Percentiles rank a stretch among this genome's conserved stretches.
These are phyloP conservation scores for Aplochiton taeniatus DNA, from an alignment of 2,797 vertebrate species.

Conservation along the genomic window DNA sequence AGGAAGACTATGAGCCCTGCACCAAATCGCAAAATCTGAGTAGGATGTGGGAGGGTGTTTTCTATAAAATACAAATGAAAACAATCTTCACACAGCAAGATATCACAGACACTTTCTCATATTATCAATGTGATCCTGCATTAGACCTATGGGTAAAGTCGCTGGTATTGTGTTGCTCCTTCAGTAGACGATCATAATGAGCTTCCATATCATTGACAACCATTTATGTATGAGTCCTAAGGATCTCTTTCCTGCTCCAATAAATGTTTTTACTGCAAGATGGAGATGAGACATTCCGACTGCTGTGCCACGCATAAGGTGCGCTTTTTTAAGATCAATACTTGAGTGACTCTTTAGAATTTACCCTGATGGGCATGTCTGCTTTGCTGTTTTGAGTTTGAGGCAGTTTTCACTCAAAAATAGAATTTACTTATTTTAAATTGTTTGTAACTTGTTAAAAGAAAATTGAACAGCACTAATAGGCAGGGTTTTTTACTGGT, in stretches of 20 bases:
- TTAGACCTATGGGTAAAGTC: too few species aligned
- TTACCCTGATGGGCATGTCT: conserved; percentile 9
- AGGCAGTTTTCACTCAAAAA: neutral
- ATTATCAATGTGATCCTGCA: too few species aligned
- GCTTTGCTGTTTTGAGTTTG: neutral
- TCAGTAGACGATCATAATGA: too few species aligned
- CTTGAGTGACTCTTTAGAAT: neutral
- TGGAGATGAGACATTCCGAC: neutral
- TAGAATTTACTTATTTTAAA: neutral
- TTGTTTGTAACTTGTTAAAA: neutral
- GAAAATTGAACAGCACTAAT: neutral
- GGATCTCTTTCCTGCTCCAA: neutral
- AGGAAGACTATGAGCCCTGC: too few species aligned
- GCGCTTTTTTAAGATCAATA: conserved; percentile 8
- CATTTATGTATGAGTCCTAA: neutral
- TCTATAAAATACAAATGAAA: too few species aligned
- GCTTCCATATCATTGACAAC: neutral
- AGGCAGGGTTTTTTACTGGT: neutral
- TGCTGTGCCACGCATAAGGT: conserved; percentile 2
- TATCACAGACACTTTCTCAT: too few species aligned
- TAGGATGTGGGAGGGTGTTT: too few species aligned
- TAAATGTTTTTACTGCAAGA: too few species aligned
- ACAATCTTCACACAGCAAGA: too few species aligned
- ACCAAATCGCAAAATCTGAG: too few species aligned
- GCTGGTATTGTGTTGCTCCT: too few species aligned